These are phyloP conservation scores for Zelostemma sp. DNA, from an alignment of 1,140 invertebrate genomes.

Conservation along the genomic window DNA sequence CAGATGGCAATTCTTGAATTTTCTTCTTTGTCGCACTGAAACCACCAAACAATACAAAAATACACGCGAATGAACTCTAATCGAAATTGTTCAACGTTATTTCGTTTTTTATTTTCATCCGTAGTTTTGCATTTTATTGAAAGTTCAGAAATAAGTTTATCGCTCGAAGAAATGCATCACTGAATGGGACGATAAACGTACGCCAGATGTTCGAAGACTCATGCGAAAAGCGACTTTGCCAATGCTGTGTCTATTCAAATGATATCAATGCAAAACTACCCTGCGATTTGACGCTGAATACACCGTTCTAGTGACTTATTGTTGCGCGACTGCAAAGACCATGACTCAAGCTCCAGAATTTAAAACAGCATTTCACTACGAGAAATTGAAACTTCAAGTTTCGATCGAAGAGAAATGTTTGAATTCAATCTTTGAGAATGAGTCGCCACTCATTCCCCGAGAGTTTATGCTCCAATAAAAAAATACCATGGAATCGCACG, in stretches of 20 bases:
- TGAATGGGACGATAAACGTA: background rate
- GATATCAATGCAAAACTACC: background rate
- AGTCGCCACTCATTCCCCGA: background rate
- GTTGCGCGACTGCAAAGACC: background rate
- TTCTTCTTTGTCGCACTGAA: no score
- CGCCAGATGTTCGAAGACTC: background rate
- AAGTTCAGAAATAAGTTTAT: background rate
- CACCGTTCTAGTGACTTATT: background rate
- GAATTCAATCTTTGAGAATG: background rate
- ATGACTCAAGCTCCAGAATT: background rate
- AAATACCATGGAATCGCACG: background rate
- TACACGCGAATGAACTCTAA: no score
- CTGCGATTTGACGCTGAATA: constrained; percentile 1
- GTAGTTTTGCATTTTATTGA: background rate
- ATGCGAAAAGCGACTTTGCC: background rate
- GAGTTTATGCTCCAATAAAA: background rate
- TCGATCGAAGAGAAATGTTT: background rate
- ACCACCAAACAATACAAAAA: no score
- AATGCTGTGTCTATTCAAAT: constrained; percentile 3
- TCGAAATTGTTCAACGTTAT: no score
- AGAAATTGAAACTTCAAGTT: background rate
- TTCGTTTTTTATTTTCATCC: no score
- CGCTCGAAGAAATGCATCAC: background rate
- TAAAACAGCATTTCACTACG: background rate
- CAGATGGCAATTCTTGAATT: no score